A percentile compares a stretch with the other conserved stretches of the same genome.
phyloP scores from a whole-genome alignment of 2,888 invertebrate species.

The Ceratothoa steindachneri region DNA sequence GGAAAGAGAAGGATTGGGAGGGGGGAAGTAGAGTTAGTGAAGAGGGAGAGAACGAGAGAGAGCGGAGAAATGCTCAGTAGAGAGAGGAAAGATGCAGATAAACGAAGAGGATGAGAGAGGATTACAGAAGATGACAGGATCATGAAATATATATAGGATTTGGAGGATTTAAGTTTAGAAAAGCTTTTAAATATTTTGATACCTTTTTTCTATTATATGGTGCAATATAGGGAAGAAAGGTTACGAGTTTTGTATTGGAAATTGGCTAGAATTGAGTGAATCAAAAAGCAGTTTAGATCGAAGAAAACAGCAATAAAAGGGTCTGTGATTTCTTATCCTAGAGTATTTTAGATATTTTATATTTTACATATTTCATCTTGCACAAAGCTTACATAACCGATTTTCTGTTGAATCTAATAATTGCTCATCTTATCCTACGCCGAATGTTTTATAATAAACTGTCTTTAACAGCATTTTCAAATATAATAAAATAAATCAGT shows the following conservation, averaged over 20 bases:
- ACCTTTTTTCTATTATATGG: conserved; percentile 9
- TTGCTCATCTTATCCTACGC: too few species aligned
- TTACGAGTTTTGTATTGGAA: not conserved
- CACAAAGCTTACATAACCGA: too few species aligned
- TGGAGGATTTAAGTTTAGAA: conserved; percentile 10
- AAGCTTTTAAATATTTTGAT: conserved; percentile 13
- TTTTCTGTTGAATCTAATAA: too few species aligned
- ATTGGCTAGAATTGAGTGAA: not conserved
- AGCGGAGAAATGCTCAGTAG: not conserved
- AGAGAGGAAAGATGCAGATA: not conserved
- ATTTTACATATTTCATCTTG: too few species aligned
- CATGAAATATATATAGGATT: conserved; percentile 13
- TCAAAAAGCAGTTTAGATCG: too few species aligned
- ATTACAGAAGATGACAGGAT: conserved; percentile 13
- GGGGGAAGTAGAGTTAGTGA: not conserved
- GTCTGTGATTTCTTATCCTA: too few species aligned
- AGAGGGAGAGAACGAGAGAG: not conserved
- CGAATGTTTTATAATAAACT: too few species aligned
- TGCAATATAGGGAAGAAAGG: not conserved
- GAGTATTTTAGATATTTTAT: too few species aligned
- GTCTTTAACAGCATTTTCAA: too few species aligned
- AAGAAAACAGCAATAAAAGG: too few species aligned
- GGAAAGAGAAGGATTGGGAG: not conserved
- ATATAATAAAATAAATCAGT: too few species aligned
- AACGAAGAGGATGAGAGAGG: conserved; percentile 12